Evolutionary conservation across 2,888 invertebrate species (phyloP).

Genomic region (Erynnis tages): DNA sequence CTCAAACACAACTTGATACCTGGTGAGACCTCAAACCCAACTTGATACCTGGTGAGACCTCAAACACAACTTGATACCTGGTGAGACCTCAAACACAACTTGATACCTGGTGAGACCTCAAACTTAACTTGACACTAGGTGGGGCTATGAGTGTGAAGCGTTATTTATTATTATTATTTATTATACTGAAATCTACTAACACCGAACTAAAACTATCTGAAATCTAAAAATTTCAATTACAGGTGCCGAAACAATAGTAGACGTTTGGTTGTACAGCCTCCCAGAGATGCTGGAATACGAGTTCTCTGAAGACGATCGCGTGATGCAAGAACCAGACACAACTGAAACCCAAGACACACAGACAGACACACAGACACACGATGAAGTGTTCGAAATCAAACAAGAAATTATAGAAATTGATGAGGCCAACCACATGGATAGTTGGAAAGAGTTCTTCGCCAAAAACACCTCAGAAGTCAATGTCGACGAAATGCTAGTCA

Average conservation of each 20-base stretch:
- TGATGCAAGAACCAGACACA: background rate
- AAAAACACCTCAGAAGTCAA: constrained; percentile 60
- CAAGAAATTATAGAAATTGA: constrained; percentile 22
- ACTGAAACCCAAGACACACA: constrained; percentile 26
- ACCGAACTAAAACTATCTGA: too few species aligned
- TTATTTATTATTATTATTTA: too few species aligned
- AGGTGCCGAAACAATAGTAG: constrained; percentile 91
- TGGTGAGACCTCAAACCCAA: too few species aligned
- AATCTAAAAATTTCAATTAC: constrained; percentile 35
- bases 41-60: too few species aligned
- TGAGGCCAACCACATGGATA: constrained; percentile 43
- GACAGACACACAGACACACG: constrained; percentile 23
- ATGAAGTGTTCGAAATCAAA: background rate
- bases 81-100: constrained; percentile 55
- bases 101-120: background rate
- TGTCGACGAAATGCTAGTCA: constrained; percentile 71
- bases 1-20: background rate
- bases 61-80: too few species aligned
- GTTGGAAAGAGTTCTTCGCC: constrained; percentile 70
- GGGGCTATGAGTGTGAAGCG: too few species aligned
- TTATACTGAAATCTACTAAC: too few species aligned
- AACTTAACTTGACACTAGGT: too few species aligned
- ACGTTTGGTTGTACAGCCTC: constrained; percentile 84
- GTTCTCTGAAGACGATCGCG: constrained; percentile 45
- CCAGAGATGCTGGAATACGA: constrained; percentile 66